Conservation (phyloP, 1,140 invertebrate species). For the Formica exsecta region DNA sequence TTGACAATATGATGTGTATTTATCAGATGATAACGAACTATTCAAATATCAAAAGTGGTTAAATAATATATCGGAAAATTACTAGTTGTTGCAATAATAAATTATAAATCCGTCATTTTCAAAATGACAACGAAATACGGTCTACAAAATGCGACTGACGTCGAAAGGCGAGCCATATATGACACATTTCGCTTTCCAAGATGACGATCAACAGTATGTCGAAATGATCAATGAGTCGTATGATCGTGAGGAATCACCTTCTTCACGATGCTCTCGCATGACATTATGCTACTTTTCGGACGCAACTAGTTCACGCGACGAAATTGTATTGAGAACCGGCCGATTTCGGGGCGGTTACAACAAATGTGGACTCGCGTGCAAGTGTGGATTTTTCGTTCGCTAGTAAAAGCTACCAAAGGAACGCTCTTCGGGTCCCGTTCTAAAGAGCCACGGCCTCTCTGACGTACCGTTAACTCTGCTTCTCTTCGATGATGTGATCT, state of each 20-base stretch:
- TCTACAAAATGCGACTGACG: conserved; percentile 9
- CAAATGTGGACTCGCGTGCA: background rate
- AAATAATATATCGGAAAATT: background rate
- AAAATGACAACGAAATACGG: background rate
- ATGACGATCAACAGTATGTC: background rate
- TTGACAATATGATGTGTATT: background rate
- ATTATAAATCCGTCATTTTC: background rate
- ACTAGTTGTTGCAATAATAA: background rate
- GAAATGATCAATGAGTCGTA: conserved; percentile 48
- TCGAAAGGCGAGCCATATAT: background rate
- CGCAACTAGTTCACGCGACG: background rate
- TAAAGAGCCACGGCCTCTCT: background rate
- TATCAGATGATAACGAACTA: background rate
- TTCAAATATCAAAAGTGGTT: background rate
- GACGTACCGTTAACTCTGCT: conserved; percentile 51
- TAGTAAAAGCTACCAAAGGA: conserved; percentile 15
- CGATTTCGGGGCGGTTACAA: background rate
- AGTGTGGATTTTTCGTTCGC: conserved; percentile 4
- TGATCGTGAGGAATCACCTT: background rate
- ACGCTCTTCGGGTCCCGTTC: conserved; percentile 4
- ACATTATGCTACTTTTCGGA: background rate
- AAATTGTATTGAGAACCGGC: background rate
- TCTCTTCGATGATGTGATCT: conserved; percentile 6
- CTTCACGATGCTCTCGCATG: conserved; percentile 12
- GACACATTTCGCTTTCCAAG: conserved; percentile 47